These are phyloP conservation scores for Enteromius unitaeniatus DNA, from an alignment of 2,797 vertebrate species.

Conservation along the genomic window DNA sequence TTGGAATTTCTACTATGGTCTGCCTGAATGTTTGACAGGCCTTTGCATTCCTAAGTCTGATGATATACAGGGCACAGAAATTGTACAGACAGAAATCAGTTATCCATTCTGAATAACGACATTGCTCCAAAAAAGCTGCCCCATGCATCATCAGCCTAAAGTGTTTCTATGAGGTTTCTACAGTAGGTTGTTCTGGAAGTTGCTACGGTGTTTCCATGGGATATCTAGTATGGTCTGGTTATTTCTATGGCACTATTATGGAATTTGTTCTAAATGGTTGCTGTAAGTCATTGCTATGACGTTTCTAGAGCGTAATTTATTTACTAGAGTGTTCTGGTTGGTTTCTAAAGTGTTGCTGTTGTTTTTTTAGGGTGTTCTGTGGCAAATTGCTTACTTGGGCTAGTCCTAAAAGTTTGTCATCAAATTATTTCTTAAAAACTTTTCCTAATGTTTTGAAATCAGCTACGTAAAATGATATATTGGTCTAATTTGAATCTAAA, in stretches of 20 bases:
- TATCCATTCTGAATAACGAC: too few relatives aligned
- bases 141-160: background rate
- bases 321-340: background rate
- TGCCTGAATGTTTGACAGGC: background rate
- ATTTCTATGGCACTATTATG: background rate
- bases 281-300: background rate
- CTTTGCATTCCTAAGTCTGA: background rate
- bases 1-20: background rate
- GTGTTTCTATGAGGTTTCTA: background rate
- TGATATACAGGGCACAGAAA: too few relatives aligned
- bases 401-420: too few relatives aligned
- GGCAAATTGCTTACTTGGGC: too few relatives aligned
- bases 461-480: too few relatives aligned
- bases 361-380: background rate
- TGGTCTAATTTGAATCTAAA: too few relatives aligned
- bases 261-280: background rate
- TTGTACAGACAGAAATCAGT: too few relatives aligned
- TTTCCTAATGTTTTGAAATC: too few relatives aligned
- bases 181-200: background rate
- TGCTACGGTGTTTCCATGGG: background rate
- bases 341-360: background rate
- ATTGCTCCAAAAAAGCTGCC: too few relatives aligned
- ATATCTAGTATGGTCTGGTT: background rate
- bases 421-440: too few relatives aligned
- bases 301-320: background rate